Percentiles rank a stretch among this genome's conserved stretches.
Evolutionary conservation across 2,113 vertebrate genomes (phyloP).

Genomic region (Pelodiscus sinensis): DNA sequence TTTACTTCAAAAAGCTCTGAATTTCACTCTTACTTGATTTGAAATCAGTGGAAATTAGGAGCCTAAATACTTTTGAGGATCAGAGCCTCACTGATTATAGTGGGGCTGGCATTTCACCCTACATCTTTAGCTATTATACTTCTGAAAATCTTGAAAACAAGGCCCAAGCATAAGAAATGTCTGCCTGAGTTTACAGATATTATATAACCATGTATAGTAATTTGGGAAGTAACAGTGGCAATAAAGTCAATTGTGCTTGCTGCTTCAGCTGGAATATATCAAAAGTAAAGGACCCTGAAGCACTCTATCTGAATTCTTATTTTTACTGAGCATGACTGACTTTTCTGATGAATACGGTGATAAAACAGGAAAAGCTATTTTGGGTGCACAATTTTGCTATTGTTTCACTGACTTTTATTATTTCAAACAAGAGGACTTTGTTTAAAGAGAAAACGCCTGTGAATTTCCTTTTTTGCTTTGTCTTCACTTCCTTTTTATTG

Average conservation of each 20-base stretch:
- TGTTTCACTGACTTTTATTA: slow-evolving; percentile 58
- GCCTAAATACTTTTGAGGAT: not conserved
- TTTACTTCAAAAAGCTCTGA: no score
- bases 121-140: not conserved
- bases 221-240: not conserved
- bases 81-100: not conserved
- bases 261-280: slow-evolving; percentile 15
- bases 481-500: slow-evolving; percentile 29
- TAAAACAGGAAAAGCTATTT: slow-evolving; percentile 68
- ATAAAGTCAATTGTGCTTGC: not conserved
- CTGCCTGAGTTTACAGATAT: not conserved
- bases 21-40: no score
- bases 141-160: not conserved
- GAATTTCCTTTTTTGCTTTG: slow-evolving; percentile 63
- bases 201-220: not conserved
- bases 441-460: slow-evolving; percentile 64
- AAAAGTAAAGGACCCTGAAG: slow-evolving; percentile 24
- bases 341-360: slow-evolving; percentile 51
- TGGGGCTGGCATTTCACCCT: not conserved
- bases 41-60: not conserved
- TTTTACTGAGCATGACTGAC: slow-evolving; percentile 35
- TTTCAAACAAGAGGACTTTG: slow-evolving; percentile 69
- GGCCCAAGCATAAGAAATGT: not conserved
- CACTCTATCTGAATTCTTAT: slow-evolving; percentile 41
- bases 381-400: slow-evolving; percentile 51